phyloP scores from a whole-genome alignment of 1,140 invertebrate genomes.

The Lucilia sericata region DNA sequence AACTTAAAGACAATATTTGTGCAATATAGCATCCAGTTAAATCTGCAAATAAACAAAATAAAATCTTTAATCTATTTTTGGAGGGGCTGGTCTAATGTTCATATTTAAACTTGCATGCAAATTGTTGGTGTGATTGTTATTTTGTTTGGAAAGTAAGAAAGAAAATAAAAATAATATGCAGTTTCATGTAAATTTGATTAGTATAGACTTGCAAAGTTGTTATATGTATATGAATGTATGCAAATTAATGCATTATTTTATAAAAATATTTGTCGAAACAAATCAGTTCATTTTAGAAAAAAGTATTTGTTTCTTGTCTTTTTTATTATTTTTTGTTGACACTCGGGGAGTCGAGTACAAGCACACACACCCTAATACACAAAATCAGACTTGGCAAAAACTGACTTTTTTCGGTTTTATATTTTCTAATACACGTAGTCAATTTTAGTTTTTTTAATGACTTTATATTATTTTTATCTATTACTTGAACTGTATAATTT shows the following conservation, averaged over 20 bases:
- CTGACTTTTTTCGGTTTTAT: not conserved
- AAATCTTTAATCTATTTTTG: too few species aligned
- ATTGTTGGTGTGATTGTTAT: too few species aligned
- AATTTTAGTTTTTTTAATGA: not conserved
- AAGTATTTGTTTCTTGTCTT: not conserved
- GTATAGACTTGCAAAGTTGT: not conserved
- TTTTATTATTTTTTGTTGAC: not conserved
- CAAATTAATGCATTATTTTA: not conserved
- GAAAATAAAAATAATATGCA: not conserved
- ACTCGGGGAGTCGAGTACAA: not conserved
- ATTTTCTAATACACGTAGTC: slow-evolving; percentile 21
- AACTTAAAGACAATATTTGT: too few species aligned
- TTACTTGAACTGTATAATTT: not conserved
- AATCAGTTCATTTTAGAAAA: too few species aligned
- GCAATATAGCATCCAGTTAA: too few species aligned
- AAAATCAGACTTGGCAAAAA: not conserved
- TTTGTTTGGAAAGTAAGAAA: not conserved
- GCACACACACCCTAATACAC: not conserved
- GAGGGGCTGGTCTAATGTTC: too few species aligned
- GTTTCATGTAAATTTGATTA: slow-evolving; percentile 10
- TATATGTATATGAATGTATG: not conserved
- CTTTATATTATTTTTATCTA: not conserved
- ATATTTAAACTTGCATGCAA: too few species aligned
- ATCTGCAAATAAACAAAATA: too few species aligned
- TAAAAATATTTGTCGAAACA: not conserved